Evolutionary conservation across 2,888 invertebrate genomes (phyloP).

Genomic region (Philereme transversata): DNA sequence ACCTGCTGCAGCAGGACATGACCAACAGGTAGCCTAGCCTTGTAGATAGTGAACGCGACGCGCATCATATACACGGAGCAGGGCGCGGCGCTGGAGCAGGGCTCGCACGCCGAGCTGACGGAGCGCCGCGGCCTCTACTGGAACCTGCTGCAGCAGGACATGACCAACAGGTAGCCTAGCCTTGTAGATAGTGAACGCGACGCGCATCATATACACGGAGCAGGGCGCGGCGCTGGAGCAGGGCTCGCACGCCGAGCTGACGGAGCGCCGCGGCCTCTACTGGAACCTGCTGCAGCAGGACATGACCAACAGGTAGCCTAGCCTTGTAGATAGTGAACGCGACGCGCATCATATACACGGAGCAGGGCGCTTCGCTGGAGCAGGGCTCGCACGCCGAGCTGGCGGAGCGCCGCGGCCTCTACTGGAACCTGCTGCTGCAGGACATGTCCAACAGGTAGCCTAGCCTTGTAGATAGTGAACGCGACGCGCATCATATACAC

Average conservation of each 20-base stretch:
- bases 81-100: slow-evolving; percentile 88
- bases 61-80: slow-evolving; percentile 88
- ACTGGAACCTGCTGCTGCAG: slow-evolving; percentile 86
- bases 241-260: slow-evolving; percentile 88
- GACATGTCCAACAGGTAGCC: slow-evolving; percentile 73
- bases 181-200: slow-evolving; percentile 58
- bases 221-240: slow-evolving; percentile 88
- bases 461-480: too few relatives aligned
- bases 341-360: slow-evolving; percentile 87
- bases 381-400: slow-evolving; percentile 89
- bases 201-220: slow-evolving; percentile 88
- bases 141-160: slow-evolving; percentile 86
- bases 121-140: slow-evolving; percentile 86
- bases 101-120: slow-evolving; percentile 88
- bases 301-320: slow-evolving; percentile 66
- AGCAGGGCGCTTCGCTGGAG: slow-evolving; percentile 88
- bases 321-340: too few relatives aligned
- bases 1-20: slow-evolving; percentile 86
- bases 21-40: slow-evolving; percentile 64
- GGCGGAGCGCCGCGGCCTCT: slow-evolving; percentile 85
- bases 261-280: slow-evolving; percentile 86
- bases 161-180: slow-evolving; percentile 56
- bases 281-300: slow-evolving; percentile 87
- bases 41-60: too few relatives aligned
- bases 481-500: slow-evolving; percentile 88